phyloP scores from a whole-genome alignment of 23 tunicate genomes.

The Phallusia fumigata region DNA sequence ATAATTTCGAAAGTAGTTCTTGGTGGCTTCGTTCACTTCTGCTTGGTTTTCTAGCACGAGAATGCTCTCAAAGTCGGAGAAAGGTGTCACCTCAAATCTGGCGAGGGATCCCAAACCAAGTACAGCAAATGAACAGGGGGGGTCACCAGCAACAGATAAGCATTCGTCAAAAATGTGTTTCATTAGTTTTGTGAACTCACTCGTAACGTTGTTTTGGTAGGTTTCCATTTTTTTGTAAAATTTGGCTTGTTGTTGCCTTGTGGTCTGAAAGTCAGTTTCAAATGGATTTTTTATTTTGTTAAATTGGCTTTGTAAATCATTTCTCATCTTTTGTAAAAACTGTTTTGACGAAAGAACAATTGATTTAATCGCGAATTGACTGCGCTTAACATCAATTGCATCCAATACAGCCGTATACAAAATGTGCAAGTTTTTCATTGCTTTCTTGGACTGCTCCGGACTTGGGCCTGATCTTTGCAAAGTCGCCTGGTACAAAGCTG shows the following conservation, averaged over 20 bases:
- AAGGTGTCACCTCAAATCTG: constrained; percentile 14
- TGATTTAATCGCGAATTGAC: neutral
- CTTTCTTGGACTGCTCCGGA: neutral
- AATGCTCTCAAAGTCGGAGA: constrained; percentile 26
- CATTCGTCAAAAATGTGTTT: constrained; percentile 6
- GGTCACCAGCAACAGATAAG: constrained; percentile 7
- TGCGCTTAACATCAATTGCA: neutral
- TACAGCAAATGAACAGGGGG: constrained; percentile 24
- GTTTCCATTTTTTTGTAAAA: neutral
- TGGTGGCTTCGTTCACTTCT: neutral
- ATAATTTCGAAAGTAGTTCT: constrained; percentile 22
- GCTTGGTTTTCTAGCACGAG: constrained; percentile 14
- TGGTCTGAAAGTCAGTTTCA: neutral
- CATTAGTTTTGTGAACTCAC: neutral
- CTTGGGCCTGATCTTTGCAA: neutral
- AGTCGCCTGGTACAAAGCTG: neutral
- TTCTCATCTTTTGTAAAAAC: neutral
- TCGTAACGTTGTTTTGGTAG: neutral
- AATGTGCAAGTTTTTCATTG: neutral
- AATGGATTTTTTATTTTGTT: neutral
- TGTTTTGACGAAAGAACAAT: neutral
- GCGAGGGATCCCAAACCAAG: constrained; percentile 42
- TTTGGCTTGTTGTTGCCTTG: neutral
- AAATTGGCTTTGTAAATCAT: neutral
- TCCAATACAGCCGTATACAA: neutral